Evolutionary conservation across 1,140 invertebrate species (phyloP).

Genomic region (Drosophila burlai): DNA sequence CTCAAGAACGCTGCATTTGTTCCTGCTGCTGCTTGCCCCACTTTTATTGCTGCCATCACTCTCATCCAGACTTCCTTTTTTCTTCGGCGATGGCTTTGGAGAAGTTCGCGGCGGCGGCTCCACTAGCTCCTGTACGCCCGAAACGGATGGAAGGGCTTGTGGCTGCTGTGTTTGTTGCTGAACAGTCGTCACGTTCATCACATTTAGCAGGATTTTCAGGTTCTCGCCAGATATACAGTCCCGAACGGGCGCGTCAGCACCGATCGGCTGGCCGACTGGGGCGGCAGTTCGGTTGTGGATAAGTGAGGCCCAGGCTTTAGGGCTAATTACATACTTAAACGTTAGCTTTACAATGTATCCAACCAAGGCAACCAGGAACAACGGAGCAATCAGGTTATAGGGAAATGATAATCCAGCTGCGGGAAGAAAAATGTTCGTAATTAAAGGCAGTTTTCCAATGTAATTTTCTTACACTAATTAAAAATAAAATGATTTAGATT

Average conservation of each 20-base stretch:
- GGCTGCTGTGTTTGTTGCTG: conserved; percentile 16
- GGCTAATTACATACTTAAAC: conserved; percentile 76
- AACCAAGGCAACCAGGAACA: conserved; percentile 55
- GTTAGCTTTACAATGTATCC: conserved; percentile 64
- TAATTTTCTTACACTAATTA: too few species aligned
- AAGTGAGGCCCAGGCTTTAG: conserved; percentile 59
- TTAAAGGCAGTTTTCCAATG: background rate
- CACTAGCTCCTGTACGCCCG: conserved; percentile 73
- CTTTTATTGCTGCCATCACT: conserved; percentile 28
- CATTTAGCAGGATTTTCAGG: conserved; percentile 72
- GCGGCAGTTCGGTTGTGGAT: conserved; percentile 7
- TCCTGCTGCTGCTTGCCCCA: conserved; percentile 1
- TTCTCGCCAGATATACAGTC: conserved; percentile 79
- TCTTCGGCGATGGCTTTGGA: conserved; percentile 6
- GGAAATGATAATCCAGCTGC: conserved; percentile 60
- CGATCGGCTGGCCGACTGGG: background rate
- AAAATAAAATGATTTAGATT: background rate
- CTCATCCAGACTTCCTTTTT: conserved; percentile 23
- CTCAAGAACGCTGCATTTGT: background rate
- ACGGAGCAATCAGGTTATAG: conserved; percentile 49
- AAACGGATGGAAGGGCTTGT: conserved; percentile 22
- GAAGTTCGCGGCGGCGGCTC: conserved; percentile 45
- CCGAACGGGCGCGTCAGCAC: background rate
- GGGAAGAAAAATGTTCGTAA: background rate
- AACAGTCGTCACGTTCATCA: conserved; percentile 22